Conservation (phyloP, 2,797 vertebrate genomes). For the Otus scops region DNA sequence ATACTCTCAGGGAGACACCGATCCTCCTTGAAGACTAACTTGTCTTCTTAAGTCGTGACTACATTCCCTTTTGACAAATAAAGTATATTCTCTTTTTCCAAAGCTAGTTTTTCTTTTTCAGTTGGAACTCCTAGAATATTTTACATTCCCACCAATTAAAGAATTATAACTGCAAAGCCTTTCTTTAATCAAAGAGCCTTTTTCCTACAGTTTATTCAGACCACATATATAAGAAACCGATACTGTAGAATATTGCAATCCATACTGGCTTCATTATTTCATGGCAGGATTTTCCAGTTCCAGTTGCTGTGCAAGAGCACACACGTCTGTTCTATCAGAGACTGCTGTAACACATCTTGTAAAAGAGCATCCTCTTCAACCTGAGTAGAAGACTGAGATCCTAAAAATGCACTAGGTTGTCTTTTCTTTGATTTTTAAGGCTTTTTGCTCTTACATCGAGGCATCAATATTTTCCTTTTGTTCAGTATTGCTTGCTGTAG, state of each 20-base stretch:
- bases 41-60: not conserved
- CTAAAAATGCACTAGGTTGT: not conserved
- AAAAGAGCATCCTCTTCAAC: not conserved
- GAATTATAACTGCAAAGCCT: not conserved
- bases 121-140: not conserved
- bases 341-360: not conserved
- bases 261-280: not conserved
- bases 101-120: not conserved
- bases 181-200: not conserved
- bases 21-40: not conserved
- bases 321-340: not conserved
- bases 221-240: not conserved
- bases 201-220: not conserved
- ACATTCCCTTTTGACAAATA: not conserved
- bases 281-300: not conserved
- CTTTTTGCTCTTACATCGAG: not conserved
- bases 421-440: not conserved
- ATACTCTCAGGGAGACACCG: not conserved
- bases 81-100: not conserved
- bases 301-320: not conserved
- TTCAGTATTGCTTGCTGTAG: not conserved
- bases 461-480: constrained; percentile 6
- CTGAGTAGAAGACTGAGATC: not conserved
- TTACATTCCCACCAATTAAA: not conserved
- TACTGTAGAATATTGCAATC: not conserved